Conservation (phyloP, 2,888 invertebrate genomes). For the Nemapogon koenigi region DNA sequence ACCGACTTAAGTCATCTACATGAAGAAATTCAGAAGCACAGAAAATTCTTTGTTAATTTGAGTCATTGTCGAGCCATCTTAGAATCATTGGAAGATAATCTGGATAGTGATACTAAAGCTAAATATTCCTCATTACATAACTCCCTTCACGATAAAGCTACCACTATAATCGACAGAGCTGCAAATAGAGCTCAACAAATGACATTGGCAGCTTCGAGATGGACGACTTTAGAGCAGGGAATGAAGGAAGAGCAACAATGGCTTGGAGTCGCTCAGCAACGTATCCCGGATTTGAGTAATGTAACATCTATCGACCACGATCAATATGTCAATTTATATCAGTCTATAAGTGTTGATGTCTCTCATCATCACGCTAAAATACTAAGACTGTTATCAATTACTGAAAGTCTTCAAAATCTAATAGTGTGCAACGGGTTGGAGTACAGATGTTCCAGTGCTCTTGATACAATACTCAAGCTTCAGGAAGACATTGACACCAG, state of each 20-base stretch:
- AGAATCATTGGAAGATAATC: constrained; percentile 83
- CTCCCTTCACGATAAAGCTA: constrained; percentile 78
- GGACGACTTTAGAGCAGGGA: constrained; percentile 81
- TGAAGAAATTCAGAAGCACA: constrained; percentile 88
- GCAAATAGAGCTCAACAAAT: constrained; percentile 82
- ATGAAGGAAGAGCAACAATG: constrained; percentile 85
- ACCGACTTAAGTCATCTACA: constrained; percentile 80
- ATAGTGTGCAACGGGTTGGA: constrained; percentile 79
- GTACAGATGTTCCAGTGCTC: constrained; percentile 73
- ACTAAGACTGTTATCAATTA: constrained; percentile 73
- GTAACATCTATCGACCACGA: constrained; percentile 86
- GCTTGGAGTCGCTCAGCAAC: constrained; percentile 83
- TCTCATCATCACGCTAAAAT: constrained; percentile 82
- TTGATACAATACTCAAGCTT: constrained; percentile 74
- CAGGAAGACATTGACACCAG: constrained; percentile 80
- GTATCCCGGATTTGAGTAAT: constrained; percentile 80
- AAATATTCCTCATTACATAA: constrained; percentile 77
- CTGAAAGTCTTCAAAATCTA: constrained; percentile 75
- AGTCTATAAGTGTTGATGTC: constrained; percentile 79
- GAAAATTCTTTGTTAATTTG: constrained; percentile 87
- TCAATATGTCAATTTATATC: constrained; percentile 83
- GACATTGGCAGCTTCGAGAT: constrained; percentile 84
- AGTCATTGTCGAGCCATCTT: constrained; percentile 87
- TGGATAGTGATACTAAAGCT: constrained; percentile 80
- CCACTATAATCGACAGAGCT: constrained; percentile 79